Evolutionary conservation across 2,797 vertebrate genomes (phyloP).

Genomic region (Enteromius unitaeniatus): DNA sequence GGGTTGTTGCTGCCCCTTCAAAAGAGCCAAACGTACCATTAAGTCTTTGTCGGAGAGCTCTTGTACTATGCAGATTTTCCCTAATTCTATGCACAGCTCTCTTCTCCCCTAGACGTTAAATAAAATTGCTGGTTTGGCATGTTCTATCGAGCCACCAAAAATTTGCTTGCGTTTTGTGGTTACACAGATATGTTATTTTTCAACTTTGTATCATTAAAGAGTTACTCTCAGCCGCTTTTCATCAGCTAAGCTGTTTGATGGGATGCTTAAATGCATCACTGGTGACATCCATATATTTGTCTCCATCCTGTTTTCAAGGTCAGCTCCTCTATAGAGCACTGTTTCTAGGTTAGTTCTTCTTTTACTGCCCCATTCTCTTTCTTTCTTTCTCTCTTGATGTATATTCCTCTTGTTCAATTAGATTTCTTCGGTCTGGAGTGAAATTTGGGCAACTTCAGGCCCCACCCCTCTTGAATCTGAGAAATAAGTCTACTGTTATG

Average conservation of each 20-base stretch:
- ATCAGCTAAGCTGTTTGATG: conserved; percentile 27
- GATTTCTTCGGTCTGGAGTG: conserved; percentile 50
- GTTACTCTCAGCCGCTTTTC: conserved; percentile 4
- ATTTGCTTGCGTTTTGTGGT: neutral
- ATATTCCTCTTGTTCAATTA: conserved; percentile 61
- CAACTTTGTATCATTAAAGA: conserved; percentile 11
- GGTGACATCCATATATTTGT: conserved; percentile 26
- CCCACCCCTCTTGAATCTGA: conserved; percentile 37
- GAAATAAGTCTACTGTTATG: conserved; percentile 64
- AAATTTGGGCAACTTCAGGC: conserved; percentile 48
- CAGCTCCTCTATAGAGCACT: conserved; percentile 23
- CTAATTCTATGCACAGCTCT: conserved; percentile 39
- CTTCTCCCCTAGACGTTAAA: conserved; percentile 32
- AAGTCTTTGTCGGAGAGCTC: conserved; percentile 48
- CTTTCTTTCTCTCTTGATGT: conserved; percentile 45
- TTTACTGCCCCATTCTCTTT: conserved; percentile 33
- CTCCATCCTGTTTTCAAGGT: conserved; percentile 53
- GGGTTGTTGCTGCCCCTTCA: conserved; percentile 48
- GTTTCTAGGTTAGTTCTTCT: conserved; percentile 44
- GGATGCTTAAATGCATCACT: conserved; percentile 9
- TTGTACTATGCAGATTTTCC: conserved; percentile 53
- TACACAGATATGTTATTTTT: conserved; percentile 8
- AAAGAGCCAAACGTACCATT: conserved; percentile 50
- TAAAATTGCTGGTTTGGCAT: neutral
- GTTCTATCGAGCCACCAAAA: neutral